Evolutionary conservation across 2,113 vertebrate genomes (phyloP).

Genomic region (Lophura nycthemera): DNA sequence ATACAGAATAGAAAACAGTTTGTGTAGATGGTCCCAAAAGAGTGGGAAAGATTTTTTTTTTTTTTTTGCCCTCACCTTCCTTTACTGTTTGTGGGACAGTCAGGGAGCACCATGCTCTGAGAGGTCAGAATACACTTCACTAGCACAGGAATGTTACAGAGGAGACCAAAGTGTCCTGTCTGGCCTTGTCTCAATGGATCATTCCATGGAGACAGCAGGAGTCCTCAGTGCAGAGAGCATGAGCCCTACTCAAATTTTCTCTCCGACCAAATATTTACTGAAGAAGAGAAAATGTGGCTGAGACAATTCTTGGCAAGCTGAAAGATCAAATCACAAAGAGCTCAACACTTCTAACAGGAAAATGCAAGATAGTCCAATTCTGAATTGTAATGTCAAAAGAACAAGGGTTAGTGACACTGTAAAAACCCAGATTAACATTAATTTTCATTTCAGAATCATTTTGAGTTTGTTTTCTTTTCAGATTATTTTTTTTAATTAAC

Average conservation of each 20-base stretch:
- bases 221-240: not conserved
- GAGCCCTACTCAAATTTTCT: rapidly evolving
- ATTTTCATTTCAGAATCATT: not conserved
- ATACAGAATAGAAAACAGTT: not conserved
- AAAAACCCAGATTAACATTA: not conserved
- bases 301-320: not conserved
- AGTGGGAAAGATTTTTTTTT: not conserved
- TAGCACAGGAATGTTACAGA: not conserved
- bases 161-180: not conserved
- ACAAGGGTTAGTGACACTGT: not conserved
- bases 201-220: not conserved
- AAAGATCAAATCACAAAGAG: not conserved
- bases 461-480: not conserved
- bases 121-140: not conserved
- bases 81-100: not conserved
- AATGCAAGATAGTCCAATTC: not conserved
- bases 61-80: not conserved
- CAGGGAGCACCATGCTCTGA: not conserved
- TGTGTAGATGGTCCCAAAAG: not conserved
- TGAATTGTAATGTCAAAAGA: not conserved
- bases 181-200: rapidly evolving
- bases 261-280: not conserved
- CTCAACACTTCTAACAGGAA: not conserved
- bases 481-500: not conserved
- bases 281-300: not conserved